Percentiles rank a stretch among this genome's conserved stretches.
Evolutionary conservation across 2,888 invertebrate genomes (phyloP).

Genomic region (Escarpia spicata): DNA sequence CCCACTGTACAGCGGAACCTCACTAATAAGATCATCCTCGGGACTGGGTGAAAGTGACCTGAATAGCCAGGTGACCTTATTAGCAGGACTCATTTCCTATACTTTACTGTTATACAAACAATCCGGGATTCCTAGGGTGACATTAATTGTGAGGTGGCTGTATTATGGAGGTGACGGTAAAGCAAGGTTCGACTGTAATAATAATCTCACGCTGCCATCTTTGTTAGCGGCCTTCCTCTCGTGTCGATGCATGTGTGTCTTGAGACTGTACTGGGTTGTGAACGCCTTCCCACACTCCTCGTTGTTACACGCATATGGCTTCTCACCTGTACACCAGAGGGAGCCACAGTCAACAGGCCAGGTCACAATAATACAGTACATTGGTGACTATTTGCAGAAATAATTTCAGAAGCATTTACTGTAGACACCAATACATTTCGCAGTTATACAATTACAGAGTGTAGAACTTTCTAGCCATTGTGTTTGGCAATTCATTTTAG

Average conservation of each 20-base stretch:
- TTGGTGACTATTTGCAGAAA: constrained; percentile 18
- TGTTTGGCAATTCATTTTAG: too few species aligned
- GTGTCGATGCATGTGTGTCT: constrained; percentile 82
- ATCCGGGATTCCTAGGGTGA: too few species aligned
- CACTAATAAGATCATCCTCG: too few species aligned
- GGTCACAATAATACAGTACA: not conserved
- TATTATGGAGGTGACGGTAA: too few species aligned
- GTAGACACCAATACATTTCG: too few species aligned
- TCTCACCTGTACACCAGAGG: constrained; percentile 66
- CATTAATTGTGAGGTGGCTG: too few species aligned
- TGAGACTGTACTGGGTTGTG: constrained; percentile 84
- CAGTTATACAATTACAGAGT: too few species aligned
- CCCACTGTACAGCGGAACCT: not conserved
- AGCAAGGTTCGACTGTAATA: not conserved
- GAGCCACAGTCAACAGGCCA: not conserved
- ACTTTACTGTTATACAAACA: too few species aligned
- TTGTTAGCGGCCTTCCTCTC: constrained; percentile 32
- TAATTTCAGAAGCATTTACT: not conserved
- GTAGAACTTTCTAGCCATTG: too few species aligned
- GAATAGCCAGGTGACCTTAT: too few species aligned
- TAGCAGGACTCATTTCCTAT: too few species aligned
- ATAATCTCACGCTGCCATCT: not conserved
- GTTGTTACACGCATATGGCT: constrained; percentile 78
- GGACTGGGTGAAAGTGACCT: too few species aligned
- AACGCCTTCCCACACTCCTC: constrained; percentile 80